Percentiles rank a stretch among this genome's conserved stretches.
These are phyloP conservation scores for Drosophila pachea DNA, from an alignment of 1,140 invertebrate genomes.

Conservation along the genomic window DNA sequence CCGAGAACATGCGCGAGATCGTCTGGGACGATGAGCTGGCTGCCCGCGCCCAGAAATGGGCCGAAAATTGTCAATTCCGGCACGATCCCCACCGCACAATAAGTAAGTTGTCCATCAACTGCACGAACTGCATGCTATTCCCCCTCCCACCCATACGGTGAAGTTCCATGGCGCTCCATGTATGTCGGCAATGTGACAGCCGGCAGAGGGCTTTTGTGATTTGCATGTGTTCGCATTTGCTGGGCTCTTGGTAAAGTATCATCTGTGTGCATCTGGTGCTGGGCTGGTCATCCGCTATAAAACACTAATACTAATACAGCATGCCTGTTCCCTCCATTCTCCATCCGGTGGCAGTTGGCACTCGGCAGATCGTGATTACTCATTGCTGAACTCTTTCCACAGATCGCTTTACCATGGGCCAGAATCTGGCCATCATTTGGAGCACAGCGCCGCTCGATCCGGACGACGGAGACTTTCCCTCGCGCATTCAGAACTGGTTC, in stretches of 20 bases:
- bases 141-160: neutral
- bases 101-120: conserved; percentile 80
- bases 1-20: conserved; percentile 91
- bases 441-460: conserved; percentile 84
- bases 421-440: conserved; percentile 90
- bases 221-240: conserved; percentile 38
- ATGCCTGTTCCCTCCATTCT: conserved; percentile 5
- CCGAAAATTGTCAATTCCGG: conserved; percentile 86
- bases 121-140: conserved; percentile 1
- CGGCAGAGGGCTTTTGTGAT: conserved; percentile 45
- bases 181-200: conserved; percentile 37
- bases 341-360: neutral
- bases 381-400: neutral
- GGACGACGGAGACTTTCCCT: conserved; percentile 85
- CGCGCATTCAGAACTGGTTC: conserved; percentile 88
- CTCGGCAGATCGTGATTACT: neutral
- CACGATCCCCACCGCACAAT: conserved; percentile 85
- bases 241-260: conserved; percentile 20
- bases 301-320: conserved; percentile 66
- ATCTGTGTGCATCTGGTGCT: conserved; percentile 12
- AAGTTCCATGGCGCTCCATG: neutral
- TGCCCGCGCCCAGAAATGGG: conserved; percentile 88
- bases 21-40: conserved; percentile 94
- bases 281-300: conserved; percentile 48
- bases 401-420: conserved; percentile 88